Conservation (phyloP, 2,797 vertebrate species). For the Clarias pachynema region DNA sequence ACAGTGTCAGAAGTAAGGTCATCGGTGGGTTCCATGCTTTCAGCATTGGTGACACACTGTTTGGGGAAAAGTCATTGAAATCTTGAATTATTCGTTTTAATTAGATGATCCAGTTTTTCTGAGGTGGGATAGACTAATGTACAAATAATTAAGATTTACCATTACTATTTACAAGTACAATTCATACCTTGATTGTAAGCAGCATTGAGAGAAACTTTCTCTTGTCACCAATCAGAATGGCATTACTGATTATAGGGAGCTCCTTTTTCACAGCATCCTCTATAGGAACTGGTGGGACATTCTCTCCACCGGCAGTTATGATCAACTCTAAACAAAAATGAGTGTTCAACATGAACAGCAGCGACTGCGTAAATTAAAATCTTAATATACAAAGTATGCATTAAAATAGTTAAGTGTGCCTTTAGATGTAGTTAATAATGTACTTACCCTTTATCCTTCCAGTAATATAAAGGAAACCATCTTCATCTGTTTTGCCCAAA, state of each 20-base stretch:
- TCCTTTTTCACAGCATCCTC: constrained; percentile 85
- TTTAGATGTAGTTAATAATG: neutral
- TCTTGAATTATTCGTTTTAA: neutral
- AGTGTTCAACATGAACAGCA: neutral
- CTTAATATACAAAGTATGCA: neutral
- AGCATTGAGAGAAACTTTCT: constrained; percentile 87
- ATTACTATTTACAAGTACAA: neutral
- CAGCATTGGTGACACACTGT: constrained; percentile 77
- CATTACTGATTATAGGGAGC: constrained; percentile 82
- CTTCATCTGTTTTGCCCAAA: constrained; percentile 77
- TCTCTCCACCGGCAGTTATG: constrained; percentile 87
- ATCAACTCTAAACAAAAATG: constrained; percentile 77
- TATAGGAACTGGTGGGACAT: constrained; percentile 80
- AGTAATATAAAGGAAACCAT: constrained; percentile 86
- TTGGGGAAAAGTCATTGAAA: neutral
- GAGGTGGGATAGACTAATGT: neutral
- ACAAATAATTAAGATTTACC: neutral
- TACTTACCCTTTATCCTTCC: constrained; percentile 85
- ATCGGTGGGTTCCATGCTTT: constrained; percentile 82
- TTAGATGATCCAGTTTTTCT: neutral
- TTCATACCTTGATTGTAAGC: constrained; percentile 82
- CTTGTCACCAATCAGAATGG: constrained; percentile 83
- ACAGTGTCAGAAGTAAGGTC: constrained; percentile 77
- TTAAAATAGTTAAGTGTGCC: neutral
- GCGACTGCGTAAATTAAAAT: too few species aligned